Conservation (phyloP, 2,113 vertebrate genomes). For the Varanus komodoensis region DNA sequence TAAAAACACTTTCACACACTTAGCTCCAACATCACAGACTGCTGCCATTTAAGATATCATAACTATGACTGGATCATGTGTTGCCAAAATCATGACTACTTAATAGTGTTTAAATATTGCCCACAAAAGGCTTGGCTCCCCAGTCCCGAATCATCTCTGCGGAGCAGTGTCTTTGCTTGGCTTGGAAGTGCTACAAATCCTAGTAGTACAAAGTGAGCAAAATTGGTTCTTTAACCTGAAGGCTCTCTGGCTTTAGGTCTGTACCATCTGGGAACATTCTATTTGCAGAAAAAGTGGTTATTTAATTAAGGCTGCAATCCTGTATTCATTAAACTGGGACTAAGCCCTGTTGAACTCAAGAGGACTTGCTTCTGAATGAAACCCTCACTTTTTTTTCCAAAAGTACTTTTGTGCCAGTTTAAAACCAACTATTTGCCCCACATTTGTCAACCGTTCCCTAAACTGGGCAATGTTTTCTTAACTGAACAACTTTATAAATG, state of each 20-base stretch:
- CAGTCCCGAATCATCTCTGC: background rate
- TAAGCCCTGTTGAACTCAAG: background rate
- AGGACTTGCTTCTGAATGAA: background rate
- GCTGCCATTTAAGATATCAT: constrained; percentile 61
- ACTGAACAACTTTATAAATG: no score
- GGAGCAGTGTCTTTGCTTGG: background rate
- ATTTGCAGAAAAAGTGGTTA: background rate
- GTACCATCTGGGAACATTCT: background rate
- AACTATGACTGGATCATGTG: constrained; percentile 45
- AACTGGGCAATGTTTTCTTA: background rate
- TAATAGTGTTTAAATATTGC: background rate
- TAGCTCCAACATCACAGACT: constrained; percentile 61
- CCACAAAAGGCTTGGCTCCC: background rate
- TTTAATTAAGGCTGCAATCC: background rate
- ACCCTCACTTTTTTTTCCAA: background rate
- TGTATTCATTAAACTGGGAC: background rate
- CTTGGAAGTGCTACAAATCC: background rate
- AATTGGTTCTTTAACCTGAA: background rate
- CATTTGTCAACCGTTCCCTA: background rate
- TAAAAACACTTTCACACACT: constrained; percentile 65
- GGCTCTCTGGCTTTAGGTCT: background rate
- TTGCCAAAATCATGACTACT: constrained; percentile 27
- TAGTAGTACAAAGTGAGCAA: background rate
- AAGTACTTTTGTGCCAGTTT: background rate
- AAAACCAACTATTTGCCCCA: background rate